Base-by-base conservation (phyloP, 2,113 vertebrate species). In the Charina bottae region DNA sequence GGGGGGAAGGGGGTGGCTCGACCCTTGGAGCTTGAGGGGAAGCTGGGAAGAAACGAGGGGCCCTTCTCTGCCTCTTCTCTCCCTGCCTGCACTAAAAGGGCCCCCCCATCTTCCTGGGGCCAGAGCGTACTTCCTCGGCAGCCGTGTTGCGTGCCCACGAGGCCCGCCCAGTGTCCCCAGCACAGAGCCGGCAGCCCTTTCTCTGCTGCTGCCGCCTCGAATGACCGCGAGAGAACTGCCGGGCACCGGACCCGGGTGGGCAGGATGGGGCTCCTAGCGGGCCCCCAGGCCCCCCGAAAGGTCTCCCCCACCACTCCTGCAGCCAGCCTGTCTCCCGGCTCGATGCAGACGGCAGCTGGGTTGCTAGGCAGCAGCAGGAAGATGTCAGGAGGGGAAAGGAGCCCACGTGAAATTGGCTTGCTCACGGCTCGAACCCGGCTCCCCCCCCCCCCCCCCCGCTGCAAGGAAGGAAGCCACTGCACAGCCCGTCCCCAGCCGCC, bases 301-400 rank as follows among this genome's bases (percentile, higher is more conserved):
- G 68, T 59, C 64, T 42, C 87, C 86, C 24, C 9, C 28, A 17
- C 37, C 54, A 10, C 28, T 9, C 62, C 10, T 49, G 55, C n/a
- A 83, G 17, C 23, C n/a, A 83, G 86, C 24, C 68, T 88, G 64
- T 49, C 91, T 89, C 91, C 87, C 64, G 56, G 72, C 72, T 62
- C n/a, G 2, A 42, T 55, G 78, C 72, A 92, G 91, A 84, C 91
- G 84, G 91, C 91, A 92, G 91, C 91, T 89, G 91, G 91, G 91
- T 92, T 92, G 91, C 91, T 92, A 92, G 72, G 91, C 91, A 92
- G 87, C 87, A 62, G 78, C 87, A 85, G 37, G 91, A 92, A 85
- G 87, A 92, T 85, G 91, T 62, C 72, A 64, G 91, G 58, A 62
- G 87, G 87, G 68, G 86, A 62, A 89, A 5, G 5, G 72, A 92